Conservation (phyloP, 2,113 vertebrate genomes). For the mouse (Mus musculus) region GRCm39 chr7:135580501-135581000, state of each 20-base stretch:
- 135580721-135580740: background rate
- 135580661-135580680: too few species aligned
- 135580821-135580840: background rate
- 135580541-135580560: too few species aligned
- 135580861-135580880: background rate
- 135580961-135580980: background rate
- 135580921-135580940: background rate
- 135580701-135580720: too few species aligned
- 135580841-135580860: background rate
- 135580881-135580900: background rate
- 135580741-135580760: background rate
- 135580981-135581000: background rate
- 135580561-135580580: too few species aligned
- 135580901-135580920: too few species aligned
- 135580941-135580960: background rate
- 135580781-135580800: background rate
- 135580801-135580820: background rate
- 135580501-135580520: too few species aligned
- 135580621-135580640: too few species aligned
- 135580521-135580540: too few species aligned
- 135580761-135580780: background rate
- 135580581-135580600: too few species aligned
- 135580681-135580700: too few species aligned
- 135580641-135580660: too few species aligned
- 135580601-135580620: too few species aligned